These are phyloP conservation scores for Lithosia quadra DNA, from an alignment of 2,888 invertebrate species.

Conservation along the genomic window DNA sequence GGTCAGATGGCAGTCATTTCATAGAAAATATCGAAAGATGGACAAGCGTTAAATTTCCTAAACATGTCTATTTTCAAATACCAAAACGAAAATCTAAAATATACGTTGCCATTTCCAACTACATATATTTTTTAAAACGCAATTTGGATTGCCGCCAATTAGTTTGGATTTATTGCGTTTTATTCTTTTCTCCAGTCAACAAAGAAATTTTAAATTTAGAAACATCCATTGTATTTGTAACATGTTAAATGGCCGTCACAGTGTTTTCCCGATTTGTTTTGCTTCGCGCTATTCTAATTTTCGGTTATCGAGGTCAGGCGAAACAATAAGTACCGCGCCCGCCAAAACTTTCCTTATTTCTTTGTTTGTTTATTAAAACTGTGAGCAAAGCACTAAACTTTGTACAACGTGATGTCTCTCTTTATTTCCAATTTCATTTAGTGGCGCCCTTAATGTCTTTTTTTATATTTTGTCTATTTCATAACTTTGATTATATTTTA, in stretches of 20 bases:
- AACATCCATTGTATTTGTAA: constrained; percentile 23
- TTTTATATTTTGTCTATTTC: constrained; percentile 67
- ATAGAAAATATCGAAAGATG: too few relatives aligned
- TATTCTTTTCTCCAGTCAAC: constrained; percentile 22
- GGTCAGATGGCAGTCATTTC: too few relatives aligned
- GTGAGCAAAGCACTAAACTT: constrained; percentile 72
- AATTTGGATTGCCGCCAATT: constrained; percentile 22
- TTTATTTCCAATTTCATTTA: constrained; percentile 79
- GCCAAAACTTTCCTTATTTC: constrained; percentile 70
- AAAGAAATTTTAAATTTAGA: constrained; percentile 25
- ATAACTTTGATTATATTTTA: constrained; percentile 35
- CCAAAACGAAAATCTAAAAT: not conserved
- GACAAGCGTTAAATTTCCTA: too few relatives aligned
- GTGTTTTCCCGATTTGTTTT: constrained; percentile 51
- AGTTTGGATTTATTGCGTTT: constrained; percentile 18
- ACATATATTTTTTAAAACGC: constrained; percentile 6
- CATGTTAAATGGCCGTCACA: constrained; percentile 36
- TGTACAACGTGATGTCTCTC: constrained; percentile 68
- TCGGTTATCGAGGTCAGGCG: constrained; percentile 65
- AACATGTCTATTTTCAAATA: not conserved
- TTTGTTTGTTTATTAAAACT: constrained; percentile 80
- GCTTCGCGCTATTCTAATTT: constrained; percentile 54
- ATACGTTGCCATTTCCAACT: not conserved
- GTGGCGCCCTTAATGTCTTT: constrained; percentile 67
- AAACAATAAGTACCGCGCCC: constrained; percentile 60